These are phyloP conservation scores for Periophthalmus modestus DNA, from an alignment of 2,113 vertebrate genomes.

Conservation along the genomic window DNA sequence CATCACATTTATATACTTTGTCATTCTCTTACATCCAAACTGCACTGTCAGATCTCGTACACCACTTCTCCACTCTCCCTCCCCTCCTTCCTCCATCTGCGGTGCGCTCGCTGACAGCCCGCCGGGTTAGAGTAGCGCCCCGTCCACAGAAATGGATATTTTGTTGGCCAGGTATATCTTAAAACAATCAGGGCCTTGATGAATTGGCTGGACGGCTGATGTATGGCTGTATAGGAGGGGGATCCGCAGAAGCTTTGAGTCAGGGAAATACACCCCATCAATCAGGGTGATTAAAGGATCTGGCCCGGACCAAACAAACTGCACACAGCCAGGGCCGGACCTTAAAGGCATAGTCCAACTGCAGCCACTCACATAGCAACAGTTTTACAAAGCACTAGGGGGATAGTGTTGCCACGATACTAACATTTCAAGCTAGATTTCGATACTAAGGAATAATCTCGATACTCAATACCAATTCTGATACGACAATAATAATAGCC, in stretches of 20 bases:
- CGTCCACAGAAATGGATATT: conserved; percentile 68
- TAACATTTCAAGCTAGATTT: too few species aligned
- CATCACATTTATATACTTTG: neutral
- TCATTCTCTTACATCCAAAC: neutral
- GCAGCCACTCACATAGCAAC: conserved; percentile 7
- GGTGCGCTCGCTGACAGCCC: conserved; percentile 24
- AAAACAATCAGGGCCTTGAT: conserved; percentile 70
- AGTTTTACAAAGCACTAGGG: neutral
- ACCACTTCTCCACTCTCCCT: neutral
- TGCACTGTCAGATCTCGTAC: neutral
- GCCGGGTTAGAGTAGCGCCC: conserved; percentile 27
- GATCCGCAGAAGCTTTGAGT: conserved; percentile 71
- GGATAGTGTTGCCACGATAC: too few species aligned
- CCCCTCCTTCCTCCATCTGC: neutral
- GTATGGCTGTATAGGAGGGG: conserved; percentile 62
- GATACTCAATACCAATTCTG: too few species aligned
- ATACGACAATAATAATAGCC: too few species aligned
- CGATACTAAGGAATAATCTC: too few species aligned
- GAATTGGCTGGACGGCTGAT: conserved; percentile 67
- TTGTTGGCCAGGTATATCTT: conserved; percentile 69
- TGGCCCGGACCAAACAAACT: conserved; percentile 65
- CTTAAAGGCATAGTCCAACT: conserved; percentile 57
- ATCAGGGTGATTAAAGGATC: conserved; percentile 73
- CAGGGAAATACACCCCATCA: conserved; percentile 73
- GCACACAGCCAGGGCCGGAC: conserved; percentile 44